A percentile compares a stretch with the other conserved stretches of the same genome.
Evolutionary conservation across 2,113 vertebrate species (phyloP).

Genomic region (Lepisosteus oculatus): DNA sequence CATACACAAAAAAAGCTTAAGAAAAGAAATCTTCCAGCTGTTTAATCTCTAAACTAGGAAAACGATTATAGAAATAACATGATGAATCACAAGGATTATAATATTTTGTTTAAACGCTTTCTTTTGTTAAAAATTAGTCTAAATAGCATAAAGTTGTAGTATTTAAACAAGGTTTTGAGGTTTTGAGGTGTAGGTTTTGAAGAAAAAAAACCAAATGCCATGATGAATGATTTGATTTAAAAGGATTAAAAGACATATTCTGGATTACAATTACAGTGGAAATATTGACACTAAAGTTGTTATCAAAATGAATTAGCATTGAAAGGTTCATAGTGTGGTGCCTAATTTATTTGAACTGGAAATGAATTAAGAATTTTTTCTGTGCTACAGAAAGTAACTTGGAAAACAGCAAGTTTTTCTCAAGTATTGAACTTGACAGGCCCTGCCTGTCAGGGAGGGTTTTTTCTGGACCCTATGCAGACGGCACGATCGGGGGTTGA

Average conservation of each 20-base stretch:
- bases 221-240: slow-evolving; percentile 56
- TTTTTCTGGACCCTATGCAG: too few species aligned
- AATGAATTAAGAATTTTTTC: neutral
- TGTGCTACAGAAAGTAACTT: neutral
- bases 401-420: neutral
- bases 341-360: slow-evolving; percentile 23
- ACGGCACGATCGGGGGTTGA: too few species aligned
- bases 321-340: slow-evolving; percentile 42
- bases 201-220: slow-evolving; percentile 55
- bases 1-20: too few species aligned
- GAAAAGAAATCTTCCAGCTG: too few species aligned
- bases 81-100: too few species aligned
- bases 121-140: slow-evolving; percentile 40
- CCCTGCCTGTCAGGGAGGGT: neutral
- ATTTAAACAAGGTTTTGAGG: slow-evolving; percentile 55
- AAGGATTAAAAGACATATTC: slow-evolving; percentile 56
- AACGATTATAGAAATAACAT: too few species aligned
- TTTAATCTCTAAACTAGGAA: too few species aligned
- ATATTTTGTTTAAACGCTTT: too few species aligned
- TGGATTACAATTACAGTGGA: slow-evolving; percentile 59
- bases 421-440: neutral
- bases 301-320: slow-evolving; percentile 58
- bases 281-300: slow-evolving; percentile 58
- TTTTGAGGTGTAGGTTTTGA: slow-evolving; percentile 37
- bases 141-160: slow-evolving; percentile 44